phyloP scores from a whole-genome alignment of 2,888 invertebrate genomes.

The Rhabditophanes sp. region DNA sequence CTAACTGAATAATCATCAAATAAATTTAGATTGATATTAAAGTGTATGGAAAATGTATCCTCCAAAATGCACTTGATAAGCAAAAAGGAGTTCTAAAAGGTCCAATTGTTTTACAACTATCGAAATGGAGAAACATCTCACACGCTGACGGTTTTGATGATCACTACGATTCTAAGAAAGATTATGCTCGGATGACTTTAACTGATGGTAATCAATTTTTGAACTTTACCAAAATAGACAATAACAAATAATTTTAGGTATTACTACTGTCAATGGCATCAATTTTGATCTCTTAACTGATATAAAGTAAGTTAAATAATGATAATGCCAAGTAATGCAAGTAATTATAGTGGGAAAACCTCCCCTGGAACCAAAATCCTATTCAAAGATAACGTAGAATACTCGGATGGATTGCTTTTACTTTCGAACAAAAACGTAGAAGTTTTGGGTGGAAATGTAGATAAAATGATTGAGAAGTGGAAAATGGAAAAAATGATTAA shows the following conservation, averaged over 20 bases:
- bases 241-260: not conserved
- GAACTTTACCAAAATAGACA: conserved; percentile 5
- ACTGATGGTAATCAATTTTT: conserved; percentile 13
- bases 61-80: conserved; percentile 6
- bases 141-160: conserved; percentile 13
- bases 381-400: conserved; percentile 14
- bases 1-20: too few species aligned
- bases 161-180: too few species aligned
- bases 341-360: conserved; percentile 17
- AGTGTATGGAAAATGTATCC: conserved; percentile 8
- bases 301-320: conserved; percentile 1
- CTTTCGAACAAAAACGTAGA: conserved; percentile 13
- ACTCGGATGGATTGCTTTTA: conserved; percentile 19
- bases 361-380: conserved; percentile 24
- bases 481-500: conserved; percentile 20
- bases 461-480: conserved; percentile 29
- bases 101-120: conserved; percentile 12
- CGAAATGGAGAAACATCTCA: conserved; percentile 15
- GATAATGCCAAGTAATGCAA: not conserved
- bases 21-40: conserved; percentile 11
- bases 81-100: conserved; percentile 4
- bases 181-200: conserved; percentile 8
- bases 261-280: conserved; percentile 6
- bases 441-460: conserved; percentile 29
- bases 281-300: conserved; percentile 4